A percentile compares a stretch with the other conserved stretches of the same genome.
phyloP scores from a whole-genome alignment of 2,888 invertebrate species.

The Apamea epomidion region DNA sequence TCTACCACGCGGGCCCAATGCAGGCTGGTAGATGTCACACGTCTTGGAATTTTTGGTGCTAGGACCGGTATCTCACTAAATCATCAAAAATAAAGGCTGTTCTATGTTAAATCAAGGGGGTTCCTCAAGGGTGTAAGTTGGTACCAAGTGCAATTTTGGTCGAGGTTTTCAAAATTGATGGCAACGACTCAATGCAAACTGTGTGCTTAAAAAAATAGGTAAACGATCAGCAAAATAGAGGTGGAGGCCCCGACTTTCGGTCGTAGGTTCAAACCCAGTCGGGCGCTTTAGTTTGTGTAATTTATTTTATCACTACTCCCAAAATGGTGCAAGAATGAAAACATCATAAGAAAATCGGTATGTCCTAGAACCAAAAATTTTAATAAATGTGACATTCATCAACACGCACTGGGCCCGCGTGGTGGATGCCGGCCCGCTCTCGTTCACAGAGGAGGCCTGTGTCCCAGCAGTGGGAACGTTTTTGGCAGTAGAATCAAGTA shows the following conservation, averaged over 20 bases:
- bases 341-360: too few species aligned
- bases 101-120: not conserved
- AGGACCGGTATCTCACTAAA: conserved; percentile 2
- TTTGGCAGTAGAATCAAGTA: not conserved
- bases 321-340: not conserved
- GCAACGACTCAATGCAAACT: not conserved
- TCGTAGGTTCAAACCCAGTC: too few species aligned
- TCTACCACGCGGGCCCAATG: not conserved
- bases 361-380: not conserved
- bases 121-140: conserved; percentile 15
- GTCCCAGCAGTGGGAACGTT: not conserved
- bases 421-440: too few species aligned
- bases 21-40: not conserved
- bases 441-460: not conserved
- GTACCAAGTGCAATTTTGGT: conserved; percentile 4
- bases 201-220: not conserved
- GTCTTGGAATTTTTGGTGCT: not conserved
- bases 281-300: not conserved
- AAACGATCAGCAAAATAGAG: not conserved
- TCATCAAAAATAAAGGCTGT: not conserved
- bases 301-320: not conserved
- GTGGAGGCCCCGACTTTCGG: not conserved
- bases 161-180: not conserved
- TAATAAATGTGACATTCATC: not conserved
- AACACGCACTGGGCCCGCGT: not conserved